Base-by-base conservation (phyloP, 2,797 vertebrate species). In the Tarsius wallacei region DNA sequence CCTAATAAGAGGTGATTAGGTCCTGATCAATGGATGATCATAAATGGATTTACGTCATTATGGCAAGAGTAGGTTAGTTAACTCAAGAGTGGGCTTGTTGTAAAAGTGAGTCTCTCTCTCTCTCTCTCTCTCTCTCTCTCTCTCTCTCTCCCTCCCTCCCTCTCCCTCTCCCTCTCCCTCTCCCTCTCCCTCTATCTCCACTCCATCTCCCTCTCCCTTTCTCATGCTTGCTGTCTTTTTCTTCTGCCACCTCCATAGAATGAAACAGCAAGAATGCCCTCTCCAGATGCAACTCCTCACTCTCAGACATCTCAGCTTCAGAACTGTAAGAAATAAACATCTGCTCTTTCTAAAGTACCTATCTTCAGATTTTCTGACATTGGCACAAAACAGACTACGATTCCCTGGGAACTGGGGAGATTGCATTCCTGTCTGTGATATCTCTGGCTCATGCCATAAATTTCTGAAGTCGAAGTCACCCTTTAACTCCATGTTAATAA, bases 81-180 rank as follows among this genome's bases (percentile, higher is more conserved):
- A 8, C 71, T 74, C 42, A 24, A 74, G 42, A 49, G 24, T 15
- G 1, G 24, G 14, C 22, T 47, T 47, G 24, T 47, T 47, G 36
- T 73, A 26, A 73, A 73, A 47, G 13, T 26, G 36, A 8, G 24
- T 49, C 15, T 74, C 14, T 74, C 42, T 74, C 42, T 68, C n/a
- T 68, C 16, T 8, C 8, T 8, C n/a, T 33, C 7, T 19, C 31
- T 68, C 7, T 64, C 5, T 68, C 64, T 68, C 64, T 17, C 64
- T 66, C 6, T n/a, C 14, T 8, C 64, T n/a, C 31, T n/a, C 2
- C 14, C 14, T 14, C 13, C 61, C 13, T 1, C 7, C 12, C 1
- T 28, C 14, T 6, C 63, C 28, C 31, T 3, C 64, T n/a, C 64
- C 31, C 31, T 17, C 17, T 33, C 66, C 42, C 26, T 24, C 7